A percentile compares a stretch with the other conserved stretches of the same genome.
phyloP scores from a whole-genome alignment of 2,113 vertebrate species.

The Erythrocercus mccallii region DNA sequence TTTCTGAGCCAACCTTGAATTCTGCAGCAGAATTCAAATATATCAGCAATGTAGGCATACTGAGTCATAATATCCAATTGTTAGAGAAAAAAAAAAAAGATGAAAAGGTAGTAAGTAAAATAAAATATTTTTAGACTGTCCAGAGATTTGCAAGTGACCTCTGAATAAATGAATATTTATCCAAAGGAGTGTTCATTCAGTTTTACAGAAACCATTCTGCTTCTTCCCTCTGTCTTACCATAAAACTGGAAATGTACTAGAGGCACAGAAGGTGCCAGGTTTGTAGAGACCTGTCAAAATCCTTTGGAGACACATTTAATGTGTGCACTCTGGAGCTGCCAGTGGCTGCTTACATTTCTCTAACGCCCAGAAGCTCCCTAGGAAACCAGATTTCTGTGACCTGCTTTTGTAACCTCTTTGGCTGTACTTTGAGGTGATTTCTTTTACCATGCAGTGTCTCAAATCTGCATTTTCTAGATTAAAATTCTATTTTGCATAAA shows the following conservation, averaged over 20 bases:
- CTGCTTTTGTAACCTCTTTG: neutral
- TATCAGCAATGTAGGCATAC: too few relatives aligned
- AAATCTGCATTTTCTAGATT: slow-evolving; percentile 14
- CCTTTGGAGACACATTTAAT: neutral
- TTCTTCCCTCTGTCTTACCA: neutral
- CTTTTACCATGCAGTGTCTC: neutral
- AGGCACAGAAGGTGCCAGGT: neutral
- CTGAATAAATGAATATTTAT: neutral
- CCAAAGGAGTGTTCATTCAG: neutral
- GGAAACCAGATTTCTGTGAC: neutral
- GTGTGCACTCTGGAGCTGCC: neutral
- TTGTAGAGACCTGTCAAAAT: neutral
- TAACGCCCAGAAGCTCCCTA: neutral
- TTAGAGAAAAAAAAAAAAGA: neutral
- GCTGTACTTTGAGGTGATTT: neutral
- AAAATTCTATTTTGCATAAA: neutral
- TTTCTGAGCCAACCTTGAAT: neutral
- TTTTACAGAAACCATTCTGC: neutral
- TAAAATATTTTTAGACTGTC: neutral
- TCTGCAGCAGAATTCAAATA: neutral
- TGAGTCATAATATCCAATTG: neutral
- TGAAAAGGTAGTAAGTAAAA: neutral
- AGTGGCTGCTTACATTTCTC: neutral
- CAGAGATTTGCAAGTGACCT: neutral
- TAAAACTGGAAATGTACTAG: neutral